Conservation (phyloP, 2,888 invertebrate species). For the Buathra laborator region DNA sequence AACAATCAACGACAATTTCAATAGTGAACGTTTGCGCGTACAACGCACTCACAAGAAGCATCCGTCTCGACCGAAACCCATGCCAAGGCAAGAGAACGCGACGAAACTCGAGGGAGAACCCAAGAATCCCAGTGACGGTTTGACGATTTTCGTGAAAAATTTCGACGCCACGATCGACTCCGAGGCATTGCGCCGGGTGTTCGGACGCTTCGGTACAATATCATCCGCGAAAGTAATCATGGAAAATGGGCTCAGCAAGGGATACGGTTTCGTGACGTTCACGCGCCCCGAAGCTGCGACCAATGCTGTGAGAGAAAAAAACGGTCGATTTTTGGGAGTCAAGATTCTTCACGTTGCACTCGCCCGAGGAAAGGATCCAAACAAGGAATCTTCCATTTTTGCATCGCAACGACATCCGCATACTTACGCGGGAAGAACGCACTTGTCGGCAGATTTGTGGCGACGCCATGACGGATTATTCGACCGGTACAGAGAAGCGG, state of each 20-base stretch:
- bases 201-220: conserved; percentile 97
- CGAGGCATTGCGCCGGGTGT: conserved; percentile 97
- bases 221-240: conserved; percentile 99
- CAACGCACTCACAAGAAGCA: conserved; percentile 99
- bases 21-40: conserved; percentile 94
- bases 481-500: no score
- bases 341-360: not conserved
- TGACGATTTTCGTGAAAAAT: conserved; percentile 99
- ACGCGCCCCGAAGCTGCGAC: conserved; percentile 98
- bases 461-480: no score
- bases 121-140: conserved; percentile 88
- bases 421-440: no score
- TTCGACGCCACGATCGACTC: conserved; percentile 99
- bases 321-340: conserved; percentile 96
- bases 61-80: conserved; percentile 96
- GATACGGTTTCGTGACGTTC: conserved; percentile 99
- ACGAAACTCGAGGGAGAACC: not conserved
- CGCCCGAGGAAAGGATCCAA: not conserved
- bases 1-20: conserved; percentile 90
- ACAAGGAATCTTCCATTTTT: not conserved
- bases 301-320: conserved; percentile 99
- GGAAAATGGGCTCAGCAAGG: conserved; percentile 96
- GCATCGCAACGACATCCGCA: no score
- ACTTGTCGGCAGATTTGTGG: no score
- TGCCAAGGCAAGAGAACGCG: conserved; percentile 84